Evolutionary conservation across 2,888 invertebrate genomes (phyloP).

Genomic region (Idaea straminata): DNA sequence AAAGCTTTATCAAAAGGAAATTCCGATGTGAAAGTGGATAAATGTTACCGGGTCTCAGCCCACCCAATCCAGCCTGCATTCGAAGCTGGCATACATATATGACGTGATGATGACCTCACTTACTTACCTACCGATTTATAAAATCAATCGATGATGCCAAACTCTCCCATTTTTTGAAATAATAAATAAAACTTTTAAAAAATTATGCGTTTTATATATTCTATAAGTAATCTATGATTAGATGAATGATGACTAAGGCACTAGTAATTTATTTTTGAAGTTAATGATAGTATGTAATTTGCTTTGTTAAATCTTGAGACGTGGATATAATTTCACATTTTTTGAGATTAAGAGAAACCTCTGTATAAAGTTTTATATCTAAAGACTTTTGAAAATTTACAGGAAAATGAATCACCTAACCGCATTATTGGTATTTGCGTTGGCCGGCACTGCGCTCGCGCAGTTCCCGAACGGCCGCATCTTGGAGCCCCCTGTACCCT

Average conservation of each 20-base stretch:
- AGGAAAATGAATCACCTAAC: slow-evolving; percentile 61
- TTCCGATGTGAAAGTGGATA: slow-evolving; percentile 20
- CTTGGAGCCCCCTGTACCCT: slow-evolving; percentile 88
- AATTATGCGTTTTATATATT: too few species aligned
- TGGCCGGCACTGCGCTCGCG: slow-evolving; percentile 65
- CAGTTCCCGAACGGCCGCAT: slow-evolving; percentile 89
- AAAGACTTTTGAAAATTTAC: slow-evolving; percentile 20
- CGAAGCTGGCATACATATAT: slow-evolving; percentile 3
- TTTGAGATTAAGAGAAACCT: background rate
- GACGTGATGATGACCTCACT: slow-evolving; percentile 20
- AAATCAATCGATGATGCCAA: background rate
- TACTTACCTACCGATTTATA: background rate
- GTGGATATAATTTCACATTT: too few species aligned
- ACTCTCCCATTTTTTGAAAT: background rate
- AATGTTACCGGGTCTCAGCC: slow-evolving; percentile 11
- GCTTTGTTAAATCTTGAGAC: too few species aligned
- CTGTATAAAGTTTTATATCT: background rate
- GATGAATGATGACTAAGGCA: too few species aligned
- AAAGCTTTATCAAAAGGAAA: slow-evolving; percentile 8
- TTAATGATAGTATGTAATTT: too few species aligned
- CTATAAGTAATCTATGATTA: too few species aligned
- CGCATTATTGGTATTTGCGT: slow-evolving; percentile 43
- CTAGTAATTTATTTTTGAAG: too few species aligned
- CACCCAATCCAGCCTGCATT: slow-evolving; percentile 19
- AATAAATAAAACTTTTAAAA: too few species aligned